Conservation (phyloP, 1,140 invertebrate species). For the Nomia melanderi region DNA sequence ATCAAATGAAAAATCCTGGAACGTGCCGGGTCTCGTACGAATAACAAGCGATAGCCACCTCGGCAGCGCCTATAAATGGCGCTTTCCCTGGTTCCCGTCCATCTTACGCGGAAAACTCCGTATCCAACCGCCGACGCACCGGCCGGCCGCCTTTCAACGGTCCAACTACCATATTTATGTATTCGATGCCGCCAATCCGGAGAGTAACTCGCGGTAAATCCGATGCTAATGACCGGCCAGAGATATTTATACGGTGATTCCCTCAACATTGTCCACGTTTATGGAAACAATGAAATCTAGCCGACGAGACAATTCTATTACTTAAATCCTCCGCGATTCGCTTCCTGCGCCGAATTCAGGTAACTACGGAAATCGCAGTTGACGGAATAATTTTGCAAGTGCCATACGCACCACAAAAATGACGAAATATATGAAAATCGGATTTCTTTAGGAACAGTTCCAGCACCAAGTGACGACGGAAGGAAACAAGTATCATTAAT, state of each 20-base stretch:
- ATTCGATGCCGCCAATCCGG: background rate
- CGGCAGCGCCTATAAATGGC: conserved; percentile 59
- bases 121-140: conserved; percentile 37
- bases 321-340: too few species aligned
- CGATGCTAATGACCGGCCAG: conserved; percentile 33
- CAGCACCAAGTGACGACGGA: too few species aligned
- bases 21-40: conserved; percentile 59
- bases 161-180: conserved; percentile 38
- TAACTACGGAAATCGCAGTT: too few species aligned
- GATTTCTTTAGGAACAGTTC: too few species aligned
- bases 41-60: conserved; percentile 57
- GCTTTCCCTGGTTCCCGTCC: conserved; percentile 43
- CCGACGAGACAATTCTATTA: too few species aligned
- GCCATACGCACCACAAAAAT: too few species aligned
- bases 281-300: background rate
- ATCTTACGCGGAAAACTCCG: conserved; percentile 48
- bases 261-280: background rate
- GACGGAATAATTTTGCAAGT: too few species aligned
- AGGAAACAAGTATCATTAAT: too few species aligned
- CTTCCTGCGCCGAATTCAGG: too few species aligned
- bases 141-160: conserved; percentile 22
- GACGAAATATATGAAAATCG: too few species aligned
- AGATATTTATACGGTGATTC: conserved; percentile 8
- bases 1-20: conserved; percentile 66
- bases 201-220: conserved; percentile 9